Conservation (phyloP, 1,140 invertebrate genomes). For the Ptiloglossa arizonensis region DNA sequence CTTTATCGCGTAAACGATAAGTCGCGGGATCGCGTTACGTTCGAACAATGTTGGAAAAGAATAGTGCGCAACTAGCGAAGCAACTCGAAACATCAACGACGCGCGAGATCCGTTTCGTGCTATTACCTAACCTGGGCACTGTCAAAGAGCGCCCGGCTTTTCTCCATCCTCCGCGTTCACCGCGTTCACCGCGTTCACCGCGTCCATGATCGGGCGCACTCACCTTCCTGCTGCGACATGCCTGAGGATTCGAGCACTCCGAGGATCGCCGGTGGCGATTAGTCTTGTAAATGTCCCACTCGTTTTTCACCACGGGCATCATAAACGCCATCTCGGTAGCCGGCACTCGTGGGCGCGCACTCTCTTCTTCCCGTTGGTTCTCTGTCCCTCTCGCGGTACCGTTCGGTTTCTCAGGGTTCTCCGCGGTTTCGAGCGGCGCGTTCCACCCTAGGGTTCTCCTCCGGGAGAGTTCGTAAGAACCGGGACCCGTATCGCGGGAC, state of each 20-base stretch:
- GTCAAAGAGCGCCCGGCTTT: too few relatives aligned
- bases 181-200: too few relatives aligned
- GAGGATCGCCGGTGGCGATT: conserved; percentile 88
- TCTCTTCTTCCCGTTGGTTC: conserved; percentile 17
- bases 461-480: conserved; percentile 62
- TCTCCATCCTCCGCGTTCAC: too few relatives aligned
- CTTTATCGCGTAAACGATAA: too few relatives aligned
- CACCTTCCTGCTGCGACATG: conserved; percentile 88
- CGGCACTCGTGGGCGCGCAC: conserved; percentile 32
- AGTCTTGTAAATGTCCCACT: conserved; percentile 95
- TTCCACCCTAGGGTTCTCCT: conserved; percentile 25
- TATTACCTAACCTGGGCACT: too few relatives aligned
- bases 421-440: conserved; percentile 15
- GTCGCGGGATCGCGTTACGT: too few relatives aligned
- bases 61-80: too few relatives aligned
- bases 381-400: conserved; percentile 10
- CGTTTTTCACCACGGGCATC: conserved; percentile 96
- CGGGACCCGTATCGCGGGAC: not conserved
- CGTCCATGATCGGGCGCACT: conserved; percentile 57
- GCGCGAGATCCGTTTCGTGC: too few relatives aligned
- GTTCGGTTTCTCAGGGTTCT: conserved; percentile 33
- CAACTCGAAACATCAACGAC: too few relatives aligned
- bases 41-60: too few relatives aligned
- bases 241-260: conserved; percentile 87
- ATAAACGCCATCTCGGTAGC: conserved; percentile 91